Percentiles rank a stretch among this genome's conserved stretches.
Evolutionary conservation across 2,888 invertebrate genomes (phyloP).

Genomic region (Micoletzkya japonica): DNA sequence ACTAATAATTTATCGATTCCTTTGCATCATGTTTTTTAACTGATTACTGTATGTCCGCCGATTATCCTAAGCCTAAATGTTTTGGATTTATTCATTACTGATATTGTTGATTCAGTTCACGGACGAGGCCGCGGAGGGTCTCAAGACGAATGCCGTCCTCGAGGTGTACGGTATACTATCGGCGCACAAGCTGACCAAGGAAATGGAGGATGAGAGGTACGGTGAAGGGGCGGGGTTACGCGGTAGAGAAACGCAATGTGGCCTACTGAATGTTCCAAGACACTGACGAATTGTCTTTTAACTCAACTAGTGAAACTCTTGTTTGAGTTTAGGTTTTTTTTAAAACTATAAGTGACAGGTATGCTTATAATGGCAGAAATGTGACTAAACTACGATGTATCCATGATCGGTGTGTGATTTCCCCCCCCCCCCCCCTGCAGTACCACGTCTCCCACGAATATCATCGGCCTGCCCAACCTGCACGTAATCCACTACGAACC

Average conservation of each 20-base stretch:
- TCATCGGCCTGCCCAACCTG: constrained; percentile 5
- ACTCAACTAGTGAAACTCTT: too few relatives aligned
- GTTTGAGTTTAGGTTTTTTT: too few relatives aligned
- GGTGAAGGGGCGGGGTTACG: neutral
- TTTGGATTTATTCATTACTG: neutral
- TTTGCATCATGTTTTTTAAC: too few relatives aligned
- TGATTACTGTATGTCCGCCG: too few relatives aligned
- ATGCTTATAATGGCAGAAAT: too few relatives aligned
- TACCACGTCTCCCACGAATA: neutral
- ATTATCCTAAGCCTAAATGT: neutral
- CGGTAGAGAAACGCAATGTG: too few relatives aligned
- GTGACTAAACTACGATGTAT: too few relatives aligned
- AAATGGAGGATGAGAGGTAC: neutral
- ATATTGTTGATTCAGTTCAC: constrained; percentile 21
- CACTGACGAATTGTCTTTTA: too few relatives aligned
- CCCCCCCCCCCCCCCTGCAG: neutral
- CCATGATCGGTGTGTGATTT: too few relatives aligned
- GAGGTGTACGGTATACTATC: constrained; percentile 13
- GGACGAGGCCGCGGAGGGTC: constrained; percentile 13
- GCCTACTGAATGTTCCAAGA: too few relatives aligned
- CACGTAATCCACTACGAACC: constrained; percentile 22
- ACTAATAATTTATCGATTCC: too few relatives aligned
- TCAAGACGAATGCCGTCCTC: neutral
- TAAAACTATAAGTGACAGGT: too few relatives aligned
- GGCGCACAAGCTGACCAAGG: neutral